Evolutionary conservation across 1,140 invertebrate genomes (phyloP).

Genomic region (Diorhabda carinulata): DNA sequence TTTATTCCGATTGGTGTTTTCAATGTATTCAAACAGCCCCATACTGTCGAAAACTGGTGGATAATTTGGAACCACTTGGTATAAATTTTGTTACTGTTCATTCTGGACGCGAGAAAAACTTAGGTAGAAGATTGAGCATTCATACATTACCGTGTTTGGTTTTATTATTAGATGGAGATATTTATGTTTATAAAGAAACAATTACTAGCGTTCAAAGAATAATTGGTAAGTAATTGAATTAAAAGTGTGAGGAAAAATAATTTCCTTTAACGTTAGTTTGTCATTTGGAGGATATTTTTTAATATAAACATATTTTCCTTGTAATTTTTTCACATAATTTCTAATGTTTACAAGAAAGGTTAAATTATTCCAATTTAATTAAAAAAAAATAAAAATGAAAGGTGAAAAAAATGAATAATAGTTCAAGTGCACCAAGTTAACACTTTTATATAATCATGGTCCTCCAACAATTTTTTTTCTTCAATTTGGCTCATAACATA

Average conservation of each 20-base stretch:
- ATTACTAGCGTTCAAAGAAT: slow-evolving; percentile 73
- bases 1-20: slow-evolving; percentile 92
- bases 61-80: slow-evolving; percentile 77
- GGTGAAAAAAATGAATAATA: too few species aligned
- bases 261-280: background rate
- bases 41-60: slow-evolving; percentile 74
- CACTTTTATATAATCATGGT: too few species aligned
- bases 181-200: slow-evolving; percentile 75
- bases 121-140: slow-evolving; percentile 74
- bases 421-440: too few species aligned
- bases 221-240: slow-evolving; percentile 54
- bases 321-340: too few species aligned
- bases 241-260: background rate
- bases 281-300: too few species aligned
- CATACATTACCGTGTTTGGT: slow-evolving; percentile 76
- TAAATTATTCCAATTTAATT: too few species aligned
- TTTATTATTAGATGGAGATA: slow-evolving; percentile 74
- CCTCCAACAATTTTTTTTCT: too few species aligned
- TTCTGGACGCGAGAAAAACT: slow-evolving; percentile 69
- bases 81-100: slow-evolving; percentile 76
- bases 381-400: too few species aligned
- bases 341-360: too few species aligned
- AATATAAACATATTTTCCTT: too few species aligned
- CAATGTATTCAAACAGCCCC: slow-evolving; percentile 80
- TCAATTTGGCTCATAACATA: too few species aligned